A percentile compares a stretch with the other conserved stretches of the same genome.
Conservation (phyloP, 2,797 vertebrate species). For the Clarias platycephalus region DNA sequence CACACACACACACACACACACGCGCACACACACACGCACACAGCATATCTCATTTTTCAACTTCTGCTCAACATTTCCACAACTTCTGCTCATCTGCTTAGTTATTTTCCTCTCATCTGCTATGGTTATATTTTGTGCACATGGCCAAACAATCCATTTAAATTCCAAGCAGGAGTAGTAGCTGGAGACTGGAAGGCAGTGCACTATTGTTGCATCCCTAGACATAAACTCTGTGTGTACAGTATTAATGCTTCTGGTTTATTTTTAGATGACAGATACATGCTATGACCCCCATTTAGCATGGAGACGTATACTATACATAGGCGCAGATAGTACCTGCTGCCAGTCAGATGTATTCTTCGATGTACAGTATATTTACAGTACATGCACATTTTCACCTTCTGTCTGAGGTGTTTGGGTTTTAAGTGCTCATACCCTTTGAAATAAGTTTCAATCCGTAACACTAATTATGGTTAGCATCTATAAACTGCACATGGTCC, state of each 20-base stretch:
- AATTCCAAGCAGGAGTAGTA: background rate
- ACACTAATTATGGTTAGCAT: background rate
- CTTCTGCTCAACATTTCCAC: constrained; percentile 1
- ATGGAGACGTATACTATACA: background rate
- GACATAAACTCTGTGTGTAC: background rate
- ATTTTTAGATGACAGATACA: background rate
- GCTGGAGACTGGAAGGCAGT: background rate
- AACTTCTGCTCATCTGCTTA: constrained; percentile 9
- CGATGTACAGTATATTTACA: background rate
- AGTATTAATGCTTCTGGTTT: background rate
- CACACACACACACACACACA: background rate
- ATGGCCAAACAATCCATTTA: background rate
- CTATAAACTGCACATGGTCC: background rate
- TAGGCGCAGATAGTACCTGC: background rate
- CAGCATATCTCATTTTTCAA: background rate
- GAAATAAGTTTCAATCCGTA: background rate
- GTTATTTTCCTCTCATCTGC: background rate
- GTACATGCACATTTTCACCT: background rate
- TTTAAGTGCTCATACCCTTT: background rate
- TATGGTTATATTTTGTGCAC: background rate
- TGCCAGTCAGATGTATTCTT: background rate
- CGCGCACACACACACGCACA: background rate
- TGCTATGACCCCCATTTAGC: background rate
- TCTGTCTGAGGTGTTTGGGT: background rate
- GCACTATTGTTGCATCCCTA: background rate